phyloP scores from a whole-genome alignment of 2,797 vertebrate genomes.

The Sphenodon punctatus region DNA sequence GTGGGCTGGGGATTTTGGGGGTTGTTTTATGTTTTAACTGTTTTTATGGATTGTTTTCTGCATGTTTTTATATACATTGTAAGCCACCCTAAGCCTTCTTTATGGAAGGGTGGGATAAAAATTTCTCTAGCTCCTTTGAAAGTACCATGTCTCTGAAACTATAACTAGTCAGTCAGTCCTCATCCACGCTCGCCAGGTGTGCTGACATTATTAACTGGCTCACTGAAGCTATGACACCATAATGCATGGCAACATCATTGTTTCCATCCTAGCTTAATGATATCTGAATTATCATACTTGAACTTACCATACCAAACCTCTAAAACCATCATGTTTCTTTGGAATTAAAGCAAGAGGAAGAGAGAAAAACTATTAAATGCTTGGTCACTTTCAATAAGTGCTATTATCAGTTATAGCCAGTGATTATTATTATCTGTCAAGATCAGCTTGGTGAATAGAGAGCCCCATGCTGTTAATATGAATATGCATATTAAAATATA shows the following conservation, averaged over 20 bases:
- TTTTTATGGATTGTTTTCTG: too few species aligned
- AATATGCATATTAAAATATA: conserved; percentile 20
- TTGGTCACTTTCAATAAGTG: conserved; percentile 66
- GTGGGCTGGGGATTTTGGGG: too few species aligned
- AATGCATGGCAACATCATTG: conserved; percentile 46
- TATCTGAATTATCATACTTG: conserved; percentile 71
- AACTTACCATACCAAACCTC: conserved; percentile 53
- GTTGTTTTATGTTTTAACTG: too few species aligned
- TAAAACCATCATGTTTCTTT: conserved; percentile 58
- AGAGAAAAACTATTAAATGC: conserved; percentile 64
- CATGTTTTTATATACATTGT: too few species aligned
- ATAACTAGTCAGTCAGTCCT: conserved; percentile 23
- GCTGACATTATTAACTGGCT: conserved; percentile 60
- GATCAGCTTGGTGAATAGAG: conserved; percentile 21
- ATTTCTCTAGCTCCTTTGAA: conserved; percentile 44
- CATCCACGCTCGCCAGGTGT: conserved; percentile 30
- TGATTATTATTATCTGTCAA: conserved; percentile 62
- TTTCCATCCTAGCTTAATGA: conserved; percentile 68
- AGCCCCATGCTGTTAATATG: conserved; percentile 32
- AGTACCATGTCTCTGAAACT: conserved; percentile 43
- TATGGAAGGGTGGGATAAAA: too few species aligned
- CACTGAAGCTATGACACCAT: conserved; percentile 42
- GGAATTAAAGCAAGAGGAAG: conserved; percentile 49
- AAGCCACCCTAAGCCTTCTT: too few species aligned
- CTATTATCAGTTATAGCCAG: conserved; percentile 59